Conservation (phyloP, 2,888 invertebrate genomes). For the Melieria crassipennis region DNA sequence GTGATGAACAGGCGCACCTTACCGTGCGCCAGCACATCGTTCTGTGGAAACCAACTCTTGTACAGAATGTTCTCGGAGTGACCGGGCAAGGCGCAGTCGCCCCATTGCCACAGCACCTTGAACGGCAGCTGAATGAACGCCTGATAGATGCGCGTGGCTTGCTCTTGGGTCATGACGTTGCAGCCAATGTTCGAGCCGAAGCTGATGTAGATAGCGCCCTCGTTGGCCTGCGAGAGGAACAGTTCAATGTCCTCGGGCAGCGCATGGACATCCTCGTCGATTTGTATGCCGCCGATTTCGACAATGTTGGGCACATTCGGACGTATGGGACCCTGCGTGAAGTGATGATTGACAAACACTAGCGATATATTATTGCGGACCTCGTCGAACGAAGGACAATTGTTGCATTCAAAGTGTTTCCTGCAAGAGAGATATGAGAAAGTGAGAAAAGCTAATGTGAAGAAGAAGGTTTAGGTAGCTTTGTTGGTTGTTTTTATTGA, state of each 20-base stretch:
- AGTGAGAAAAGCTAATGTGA: too few species aligned
- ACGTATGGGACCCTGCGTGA: constrained; percentile 48
- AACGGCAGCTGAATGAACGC: constrained; percentile 70
- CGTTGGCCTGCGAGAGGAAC: constrained; percentile 47
- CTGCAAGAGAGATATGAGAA: constrained; percentile 33
- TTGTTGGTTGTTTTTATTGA: too few species aligned
- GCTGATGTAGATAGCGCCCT: constrained; percentile 52
- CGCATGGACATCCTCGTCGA: constrained; percentile 46
- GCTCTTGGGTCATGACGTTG: not conserved
- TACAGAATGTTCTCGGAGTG: constrained; percentile 60
- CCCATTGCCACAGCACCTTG: constrained; percentile 74
- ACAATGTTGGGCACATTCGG: constrained; percentile 52
- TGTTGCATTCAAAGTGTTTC: constrained; percentile 41
- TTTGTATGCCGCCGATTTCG: constrained; percentile 53
- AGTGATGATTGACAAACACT: constrained; percentile 50
- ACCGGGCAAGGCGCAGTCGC: constrained; percentile 64
- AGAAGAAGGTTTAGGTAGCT: too few species aligned
- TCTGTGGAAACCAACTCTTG: constrained; percentile 69
- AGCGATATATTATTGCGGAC: constrained; percentile 48
- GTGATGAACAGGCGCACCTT: constrained; percentile 69
- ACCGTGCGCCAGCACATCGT: constrained; percentile 78
- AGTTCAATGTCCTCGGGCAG: constrained; percentile 42
- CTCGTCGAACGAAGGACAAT: constrained; percentile 44
- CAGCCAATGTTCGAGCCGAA: constrained; percentile 56
- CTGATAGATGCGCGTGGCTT: constrained; percentile 49